Base-by-base conservation (phyloP, 2,888 invertebrate genomes). In the Hartigia nigra region DNA sequence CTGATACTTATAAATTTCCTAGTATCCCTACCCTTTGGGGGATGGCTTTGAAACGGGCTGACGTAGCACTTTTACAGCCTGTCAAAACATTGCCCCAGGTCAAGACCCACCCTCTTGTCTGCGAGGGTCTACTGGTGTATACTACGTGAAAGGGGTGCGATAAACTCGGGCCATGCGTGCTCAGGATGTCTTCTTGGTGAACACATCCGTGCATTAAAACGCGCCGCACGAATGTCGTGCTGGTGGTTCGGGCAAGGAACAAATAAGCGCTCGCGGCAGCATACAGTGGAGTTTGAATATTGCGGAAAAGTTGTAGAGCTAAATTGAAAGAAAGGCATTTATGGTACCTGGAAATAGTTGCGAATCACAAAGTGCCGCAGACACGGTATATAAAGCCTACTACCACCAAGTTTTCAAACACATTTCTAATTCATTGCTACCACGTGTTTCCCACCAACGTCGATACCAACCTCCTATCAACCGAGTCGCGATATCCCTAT, bases 291-390 rank as follows among this genome's bases (percentile, higher is more conserved):
- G 23, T 83, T 83, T 83, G 83, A 82, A 82, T 82, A 81, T 81
- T 80, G 80, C 82, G 82, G 88, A 85, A 87, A 90, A 89, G 87
- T 89, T 89, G 84, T 83, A 88, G 87, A 88, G 87, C 88, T 85
- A 88, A 90, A 90, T 88, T 90, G 90, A 90, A 89, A 90, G 88
- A 87, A 86, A 87, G 88, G 87, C 87, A 85, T 55, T 55, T 23
- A 23, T 23, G 9, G 55, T 55, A 9, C 9, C 55, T 55, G 55
- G 23, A 55, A 55, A 55, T 55, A 55, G 55, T 55, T 55, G 55
- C 14, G 55, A 55, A 5, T 23, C 2, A 14, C 55, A 55, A 55
- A 55, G 55, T 55, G 55, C 55, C 9, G 55, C 55, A 23, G 55
- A 55, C 55, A 55, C 55, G 55, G 23, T 55, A 55, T 55, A 55